These are phyloP conservation scores for Leuctra nigra DNA, from an alignment of 2,888 invertebrate genomes.

Conservation along the genomic window DNA sequence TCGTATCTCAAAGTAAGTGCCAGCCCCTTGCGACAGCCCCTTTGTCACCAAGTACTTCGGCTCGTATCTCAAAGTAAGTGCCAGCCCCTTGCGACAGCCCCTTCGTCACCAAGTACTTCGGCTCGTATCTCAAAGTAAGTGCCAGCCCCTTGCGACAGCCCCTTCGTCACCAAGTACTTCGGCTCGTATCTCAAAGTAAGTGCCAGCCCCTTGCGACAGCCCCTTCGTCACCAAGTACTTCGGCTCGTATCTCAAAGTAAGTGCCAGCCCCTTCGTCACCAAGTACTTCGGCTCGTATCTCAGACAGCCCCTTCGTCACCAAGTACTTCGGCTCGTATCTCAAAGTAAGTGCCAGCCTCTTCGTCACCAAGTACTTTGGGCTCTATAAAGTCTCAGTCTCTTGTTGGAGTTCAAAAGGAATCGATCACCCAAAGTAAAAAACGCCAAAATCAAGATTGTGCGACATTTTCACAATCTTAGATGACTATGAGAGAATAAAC, in stretches of 20 bases:
- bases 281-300: constrained; percentile 99
- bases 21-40: constrained; percentile 98
- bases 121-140: constrained; percentile 96
- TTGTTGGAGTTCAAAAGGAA: too few species aligned
- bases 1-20: constrained; percentile 96
- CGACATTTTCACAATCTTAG: too few species aligned
- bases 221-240: constrained; percentile 99
- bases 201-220: too few species aligned
- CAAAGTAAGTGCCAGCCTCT: too few species aligned
- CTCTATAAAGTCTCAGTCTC: too few species aligned
- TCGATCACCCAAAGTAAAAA: too few species aligned
- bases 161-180: constrained; percentile 98
- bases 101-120: constrained; percentile 98
- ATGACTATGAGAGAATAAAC: too few species aligned
- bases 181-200: constrained; percentile 97
- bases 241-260: constrained; percentile 98
- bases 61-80: constrained; percentile 95
- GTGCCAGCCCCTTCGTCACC: constrained; percentile 98
- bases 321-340: constrained; percentile 99
- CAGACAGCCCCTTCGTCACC: constrained; percentile 98
- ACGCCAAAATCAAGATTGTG: too few species aligned
- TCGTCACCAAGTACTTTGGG: too few species aligned
- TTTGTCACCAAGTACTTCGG: constrained; percentile 99
- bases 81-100: constrained; percentile 99
- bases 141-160: constrained; percentile 99